Evolutionary conservation across 2,888 invertebrate genomes (phyloP).

Genomic region (Tenthredo notha): DNA sequence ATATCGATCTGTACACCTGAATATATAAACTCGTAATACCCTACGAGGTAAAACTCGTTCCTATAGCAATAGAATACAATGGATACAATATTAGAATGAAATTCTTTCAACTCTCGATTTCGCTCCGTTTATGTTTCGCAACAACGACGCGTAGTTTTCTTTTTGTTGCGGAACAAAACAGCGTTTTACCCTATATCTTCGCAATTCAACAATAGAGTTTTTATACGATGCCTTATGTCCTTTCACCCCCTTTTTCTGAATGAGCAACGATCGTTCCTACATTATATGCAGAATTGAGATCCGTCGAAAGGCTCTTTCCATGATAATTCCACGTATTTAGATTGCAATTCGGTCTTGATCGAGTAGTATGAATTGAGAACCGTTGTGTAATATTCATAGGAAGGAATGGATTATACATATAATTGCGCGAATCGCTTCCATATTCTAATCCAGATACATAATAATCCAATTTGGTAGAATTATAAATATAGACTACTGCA

Average conservation of each 20-base stretch:
- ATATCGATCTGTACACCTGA: constrained; percentile 3
- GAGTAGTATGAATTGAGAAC: neutral
- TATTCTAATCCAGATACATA: neutral
- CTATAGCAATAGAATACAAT: constrained; percentile 5
- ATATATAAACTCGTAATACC: neutral
- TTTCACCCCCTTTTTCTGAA: neutral
- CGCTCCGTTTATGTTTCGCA: neutral
- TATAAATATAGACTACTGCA: neutral
- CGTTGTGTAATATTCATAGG: neutral
- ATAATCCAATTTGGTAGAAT: neutral
- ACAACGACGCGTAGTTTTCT: neutral
- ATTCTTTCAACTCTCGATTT: neutral
- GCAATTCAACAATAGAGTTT: neutral
- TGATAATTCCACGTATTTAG: neutral
- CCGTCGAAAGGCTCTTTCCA: neutral
- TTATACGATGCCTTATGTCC: neutral
- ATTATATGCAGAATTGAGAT: neutral
- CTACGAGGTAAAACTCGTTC: neutral
- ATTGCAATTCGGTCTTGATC: neutral
- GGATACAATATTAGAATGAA: neutral
- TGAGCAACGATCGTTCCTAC: neutral
- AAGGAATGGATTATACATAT: neutral
- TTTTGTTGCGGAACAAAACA: neutral
- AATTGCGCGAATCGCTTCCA: neutral
- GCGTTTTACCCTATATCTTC: neutral